These are phyloP conservation scores for Antigone vipio DNA, from an alignment of 2,113 vertebrate genomes.

Conservation along the genomic window DNA sequence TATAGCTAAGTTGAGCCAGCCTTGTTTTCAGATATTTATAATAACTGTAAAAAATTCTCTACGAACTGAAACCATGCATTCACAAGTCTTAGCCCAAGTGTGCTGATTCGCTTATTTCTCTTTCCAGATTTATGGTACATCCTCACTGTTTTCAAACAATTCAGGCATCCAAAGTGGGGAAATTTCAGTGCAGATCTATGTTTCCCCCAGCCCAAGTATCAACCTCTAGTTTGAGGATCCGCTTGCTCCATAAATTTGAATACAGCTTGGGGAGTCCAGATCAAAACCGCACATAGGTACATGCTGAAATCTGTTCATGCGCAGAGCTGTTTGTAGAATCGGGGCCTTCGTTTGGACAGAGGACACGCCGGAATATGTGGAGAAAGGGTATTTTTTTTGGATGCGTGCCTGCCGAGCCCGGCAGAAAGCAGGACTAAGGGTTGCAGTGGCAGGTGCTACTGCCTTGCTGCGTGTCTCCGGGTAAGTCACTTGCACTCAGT, in stretches of 20 bases:
- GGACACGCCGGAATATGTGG: not conserved
- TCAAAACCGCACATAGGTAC: not conserved
- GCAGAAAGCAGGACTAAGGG: not conserved
- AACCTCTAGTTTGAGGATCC: not conserved
- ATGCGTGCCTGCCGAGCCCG: not conserved
- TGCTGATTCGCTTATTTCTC: not conserved
- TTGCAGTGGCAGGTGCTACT: not conserved
- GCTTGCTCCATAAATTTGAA: not conserved
- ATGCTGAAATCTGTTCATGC: not conserved
- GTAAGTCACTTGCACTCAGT: not conserved
- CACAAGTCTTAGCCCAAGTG: not conserved
- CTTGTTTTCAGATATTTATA: constrained; percentile 15
- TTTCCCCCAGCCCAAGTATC: not conserved
- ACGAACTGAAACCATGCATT: not conserved
- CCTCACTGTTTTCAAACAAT: not conserved
- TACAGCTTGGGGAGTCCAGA: not conserved
- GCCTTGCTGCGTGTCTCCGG: not conserved
- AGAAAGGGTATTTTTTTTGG: not conserved
- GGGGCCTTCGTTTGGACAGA: not conserved
- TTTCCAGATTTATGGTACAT: not conserved
- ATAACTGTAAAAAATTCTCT: not conserved
- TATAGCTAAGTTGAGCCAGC: not conserved
- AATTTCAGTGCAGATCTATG: not conserved
- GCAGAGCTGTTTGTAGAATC: not conserved
- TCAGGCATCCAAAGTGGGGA: not conserved